phyloP scores from a whole-genome alignment of 2,113 vertebrate species.

The Marmota flaviventris region DNA sequence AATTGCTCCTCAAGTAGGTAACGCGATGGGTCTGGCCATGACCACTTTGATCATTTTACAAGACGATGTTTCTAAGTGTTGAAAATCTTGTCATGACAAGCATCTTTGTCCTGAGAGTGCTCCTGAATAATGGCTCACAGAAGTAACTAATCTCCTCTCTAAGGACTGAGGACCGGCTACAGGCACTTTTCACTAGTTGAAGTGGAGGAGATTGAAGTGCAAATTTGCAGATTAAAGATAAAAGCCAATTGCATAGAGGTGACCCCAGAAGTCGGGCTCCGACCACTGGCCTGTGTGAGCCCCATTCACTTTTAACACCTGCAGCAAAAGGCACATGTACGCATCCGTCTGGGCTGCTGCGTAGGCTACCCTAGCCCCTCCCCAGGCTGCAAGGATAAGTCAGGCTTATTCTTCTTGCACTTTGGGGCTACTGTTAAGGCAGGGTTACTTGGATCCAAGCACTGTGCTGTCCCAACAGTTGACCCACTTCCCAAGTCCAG shows the following conservation, averaged over 20 bases:
- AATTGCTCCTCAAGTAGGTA: neutral
- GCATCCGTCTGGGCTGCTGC: neutral
- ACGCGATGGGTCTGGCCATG: neutral
- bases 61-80: neutral
- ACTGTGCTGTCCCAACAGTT: too few relatives aligned
- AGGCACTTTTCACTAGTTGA: neutral
- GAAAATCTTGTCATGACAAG: constrained; percentile 9
- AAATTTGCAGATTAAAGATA: neutral
- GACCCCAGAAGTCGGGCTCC: neutral
- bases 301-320: neutral
- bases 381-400: fast-evolving
- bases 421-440: too few relatives aligned
- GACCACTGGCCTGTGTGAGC: neutral
- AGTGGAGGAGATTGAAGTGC: neutral
- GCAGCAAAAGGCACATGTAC: neutral
- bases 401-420: neutral
- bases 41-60: neutral
- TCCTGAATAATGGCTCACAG: neutral
- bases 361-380: fast-evolving
- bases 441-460: too few relatives aligned
- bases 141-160: neutral
- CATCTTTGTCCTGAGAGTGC: constrained; percentile 25
- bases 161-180: neutral
- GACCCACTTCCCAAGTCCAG: too few relatives aligned
- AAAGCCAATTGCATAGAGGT: neutral